A percentile compares a stretch with the other conserved stretches of the same genome.
These are phyloP conservation scores for Furcula furcula DNA, from an alignment of 2,888 invertebrate genomes.

Conservation along the genomic window DNA sequence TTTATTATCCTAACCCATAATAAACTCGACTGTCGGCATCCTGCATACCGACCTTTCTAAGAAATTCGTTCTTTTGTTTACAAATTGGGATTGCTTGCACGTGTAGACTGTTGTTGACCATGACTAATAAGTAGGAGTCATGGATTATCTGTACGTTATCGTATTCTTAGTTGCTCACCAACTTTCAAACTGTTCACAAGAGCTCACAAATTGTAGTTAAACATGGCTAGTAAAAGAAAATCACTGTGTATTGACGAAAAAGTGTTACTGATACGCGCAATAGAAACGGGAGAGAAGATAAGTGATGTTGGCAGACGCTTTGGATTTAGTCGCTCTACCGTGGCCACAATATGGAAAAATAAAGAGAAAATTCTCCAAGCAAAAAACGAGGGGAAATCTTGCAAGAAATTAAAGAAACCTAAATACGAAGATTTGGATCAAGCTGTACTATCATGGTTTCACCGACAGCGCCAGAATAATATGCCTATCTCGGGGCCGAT, in stretches of 20 bases:
- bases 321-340: slow-evolving; percentile 28
- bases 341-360: slow-evolving; percentile 33
- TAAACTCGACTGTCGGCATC: too few relatives aligned
- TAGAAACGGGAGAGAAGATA: slow-evolving; percentile 17
- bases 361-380: slow-evolving; percentile 32
- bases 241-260: slow-evolving; percentile 15
- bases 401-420: slow-evolving; percentile 33
- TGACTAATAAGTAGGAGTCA: too few relatives aligned
- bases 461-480: slow-evolving; percentile 33
- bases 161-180: too few relatives aligned
- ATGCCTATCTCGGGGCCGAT: slow-evolving; percentile 21
- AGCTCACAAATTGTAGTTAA: too few relatives aligned
- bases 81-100: too few relatives aligned
- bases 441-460: slow-evolving; percentile 28
- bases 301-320: slow-evolving; percentile 24
- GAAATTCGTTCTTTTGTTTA: too few relatives aligned
- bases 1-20: too few relatives aligned
- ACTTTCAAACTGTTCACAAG: too few relatives aligned
- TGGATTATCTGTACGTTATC: too few relatives aligned
- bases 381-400: slow-evolving; percentile 19
- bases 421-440: slow-evolving; percentile 34
- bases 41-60: too few relatives aligned
- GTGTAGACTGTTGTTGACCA: too few relatives aligned
- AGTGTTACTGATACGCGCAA: slow-evolving; percentile 18
- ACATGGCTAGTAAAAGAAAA: slow-evolving; percentile 10